Base-by-base conservation (phyloP, 2,888 invertebrate genomes). In the Cantharis nigra region DNA sequence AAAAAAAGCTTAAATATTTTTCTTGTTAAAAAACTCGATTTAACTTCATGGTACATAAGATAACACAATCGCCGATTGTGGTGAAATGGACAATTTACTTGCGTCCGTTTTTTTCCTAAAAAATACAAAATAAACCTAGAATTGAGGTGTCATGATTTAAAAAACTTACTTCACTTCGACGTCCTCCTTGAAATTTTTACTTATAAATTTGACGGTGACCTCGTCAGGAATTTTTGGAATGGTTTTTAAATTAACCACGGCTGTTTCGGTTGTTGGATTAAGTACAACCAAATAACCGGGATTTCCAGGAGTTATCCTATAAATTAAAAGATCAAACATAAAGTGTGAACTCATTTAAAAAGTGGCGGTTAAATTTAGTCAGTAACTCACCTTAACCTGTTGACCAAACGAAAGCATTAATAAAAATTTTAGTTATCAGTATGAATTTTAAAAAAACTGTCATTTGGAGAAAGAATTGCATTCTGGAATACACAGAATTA, bases 281-380 rank as follows among this genome's bases (percentile, higher is more conserved):
- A 92, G 92, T 70, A 93, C 91, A 23, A 94, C 93, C 82, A 94
- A 89, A 88, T 92, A 94, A 18, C 95, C 95, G 0, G 94, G 94
- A 89, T 93, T 94, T 0, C 94, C 95, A 16, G 91, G 88, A 87
- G 93, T 93, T 86, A 93, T 91, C 88, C 96, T 95, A 86, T 74
- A 82, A 33, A 70, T 71, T 75, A 14, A 63, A 14, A 73, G 13
- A 30, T 10, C 3, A 30, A 11, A 2, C 3, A 9, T 30, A 4
- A 33, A 3, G 13, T 13, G 4, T 13, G 13, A 33, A 33, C 4
- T 16, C 49, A 72, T 30, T 49, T 9, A 72, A 26, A 30, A 71
- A 26, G 18, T 26, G 65, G 3, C 11, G 30, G 30, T 3, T 10
- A 33, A 67, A 62, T 13, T 28, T 63, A 26, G 4, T 18, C 65